Evolutionary conservation across 1,140 invertebrate species (phyloP).

Genomic region (Macrobrachium nipponense): DNA sequence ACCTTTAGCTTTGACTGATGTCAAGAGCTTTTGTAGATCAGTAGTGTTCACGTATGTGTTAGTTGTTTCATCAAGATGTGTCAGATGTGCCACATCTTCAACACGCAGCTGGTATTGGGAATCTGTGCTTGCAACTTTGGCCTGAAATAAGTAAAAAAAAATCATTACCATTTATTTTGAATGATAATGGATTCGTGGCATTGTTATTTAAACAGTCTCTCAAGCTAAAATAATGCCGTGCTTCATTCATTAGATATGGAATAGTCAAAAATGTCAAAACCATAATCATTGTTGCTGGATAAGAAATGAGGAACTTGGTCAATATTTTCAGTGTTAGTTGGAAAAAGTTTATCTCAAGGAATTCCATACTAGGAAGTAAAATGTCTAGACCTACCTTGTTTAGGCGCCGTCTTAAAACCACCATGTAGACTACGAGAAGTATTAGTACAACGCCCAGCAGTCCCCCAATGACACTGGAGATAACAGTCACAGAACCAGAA

Average conservation of each 20-base stretch:
- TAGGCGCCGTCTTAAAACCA: constrained; percentile 23
- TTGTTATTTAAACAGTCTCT: too few relatives aligned
- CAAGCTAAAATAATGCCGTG: too few relatives aligned
- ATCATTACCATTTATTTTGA: too few relatives aligned
- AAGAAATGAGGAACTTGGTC: too few relatives aligned
- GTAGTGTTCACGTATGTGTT: constrained; percentile 57
- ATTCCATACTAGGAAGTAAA: too few relatives aligned
- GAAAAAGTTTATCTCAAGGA: too few relatives aligned
- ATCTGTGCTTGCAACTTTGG: constrained; percentile 2
- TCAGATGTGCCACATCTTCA: constrained; percentile 48
- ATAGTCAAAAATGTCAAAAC: too few relatives aligned
- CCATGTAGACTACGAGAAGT: constrained; percentile 33
- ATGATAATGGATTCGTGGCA: too few relatives aligned
- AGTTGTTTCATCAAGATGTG: constrained; percentile 44
- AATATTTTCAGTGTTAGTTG: too few relatives aligned
- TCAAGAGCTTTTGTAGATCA: constrained; percentile 44
- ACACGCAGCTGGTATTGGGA: constrained; percentile 42
- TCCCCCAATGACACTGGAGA: constrained; percentile 16
- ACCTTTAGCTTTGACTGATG: constrained; percentile 35
- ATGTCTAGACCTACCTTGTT: not conserved
- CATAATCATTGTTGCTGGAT: too few relatives aligned
- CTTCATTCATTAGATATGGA: too few relatives aligned
- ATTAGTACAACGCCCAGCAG: constrained; percentile 4
- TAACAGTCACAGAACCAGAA: not conserved
- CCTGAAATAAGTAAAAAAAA: constrained; percentile 3